Base-by-base conservation (phyloP, 2,797 vertebrate genomes). In the Schizopygopsis pylzovi region DNA sequence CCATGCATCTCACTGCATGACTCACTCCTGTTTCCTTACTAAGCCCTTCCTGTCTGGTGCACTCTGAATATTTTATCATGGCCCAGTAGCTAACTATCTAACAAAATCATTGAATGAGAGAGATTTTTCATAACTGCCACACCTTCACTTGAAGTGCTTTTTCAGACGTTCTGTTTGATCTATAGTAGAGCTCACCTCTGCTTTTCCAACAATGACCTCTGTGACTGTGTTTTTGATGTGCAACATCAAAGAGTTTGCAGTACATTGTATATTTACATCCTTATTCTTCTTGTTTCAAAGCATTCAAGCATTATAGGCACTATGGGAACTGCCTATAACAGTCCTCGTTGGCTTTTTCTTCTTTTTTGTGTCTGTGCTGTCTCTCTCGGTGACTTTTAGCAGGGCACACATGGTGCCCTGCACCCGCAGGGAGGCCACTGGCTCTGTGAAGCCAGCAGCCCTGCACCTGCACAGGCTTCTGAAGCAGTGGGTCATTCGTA, bases 401-500 rank as follows among this genome's bases (percentile, higher is more conserved):
- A 11, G 37, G 22, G 73, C 25, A 43, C 76, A 87, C 83, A 85
- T 83, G 79, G 67, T 75, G 81, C 81, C 76, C 83, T 71, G 13
- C 45, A 61, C 41, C 65, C 72, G 12, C 72, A 78, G 75, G 80
- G 81, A 78, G 39, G 54, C 39, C 84, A 68, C 41, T 25, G 81
- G 80, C 52, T 84, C 76, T 82, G 25, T 88, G 39, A 84, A 86
- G 33, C 78, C 61, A 39, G 47, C 68, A 87, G 85, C 49, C 15
- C 73, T 85, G 86, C 87, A 88, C 83, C 87, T 88, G 87, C 80
- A 82, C 70, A 68, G 39, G 52, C 49, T 73, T 86, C 75, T 56
- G 59, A 79, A 79, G 80, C 81, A 45, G 39, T 54, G 25, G 77
- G 83, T 63, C 84, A 79, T 89, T 83, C 87, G 86, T 87, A 84